Evolutionary conservation across 2,113 vertebrate genomes (phyloP).

Genomic region (Pelusios castaneus): DNA sequence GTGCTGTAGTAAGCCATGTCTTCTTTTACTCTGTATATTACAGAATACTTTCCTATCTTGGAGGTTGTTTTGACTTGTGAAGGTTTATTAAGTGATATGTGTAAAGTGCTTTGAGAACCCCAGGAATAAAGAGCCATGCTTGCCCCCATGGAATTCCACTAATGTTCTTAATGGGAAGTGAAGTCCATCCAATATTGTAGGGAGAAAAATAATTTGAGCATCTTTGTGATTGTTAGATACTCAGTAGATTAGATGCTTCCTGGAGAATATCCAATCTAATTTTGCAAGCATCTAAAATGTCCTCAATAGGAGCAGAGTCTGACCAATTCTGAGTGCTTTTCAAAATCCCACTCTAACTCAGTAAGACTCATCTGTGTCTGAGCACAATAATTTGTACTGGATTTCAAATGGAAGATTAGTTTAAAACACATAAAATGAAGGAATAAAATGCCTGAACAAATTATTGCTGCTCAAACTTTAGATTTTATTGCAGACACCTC

Average conservation of each 20-base stretch:
- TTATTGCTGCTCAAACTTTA: neutral
- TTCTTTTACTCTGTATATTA: neutral
- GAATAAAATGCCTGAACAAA: rapidly evolving
- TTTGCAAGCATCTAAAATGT: neutral
- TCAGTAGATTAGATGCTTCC: neutral
- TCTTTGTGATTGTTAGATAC: neutral
- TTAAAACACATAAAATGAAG: neutral
- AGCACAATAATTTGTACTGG: neutral
- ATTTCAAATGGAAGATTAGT: neutral
- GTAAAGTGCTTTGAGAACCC: neutral
- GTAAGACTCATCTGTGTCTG: neutral
- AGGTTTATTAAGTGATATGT: neutral
- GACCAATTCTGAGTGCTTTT: neutral
- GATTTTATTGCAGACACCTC: neutral
- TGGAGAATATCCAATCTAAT: neutral
- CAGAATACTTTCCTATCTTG: neutral
- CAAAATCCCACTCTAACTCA: neutral
- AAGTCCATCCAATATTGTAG: neutral
- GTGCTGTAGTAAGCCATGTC: neutral
- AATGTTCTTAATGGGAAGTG: neutral
- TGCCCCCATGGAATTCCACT: neutral
- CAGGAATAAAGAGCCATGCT: neutral
- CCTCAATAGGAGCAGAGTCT: neutral
- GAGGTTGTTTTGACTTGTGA: neutral
- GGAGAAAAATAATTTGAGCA: neutral